A percentile compares a stretch with the other conserved stretches of the same genome.
Evolutionary conservation across 2,888 invertebrate species (phyloP).

Genomic region (Polymixis flavicincta): DNA sequence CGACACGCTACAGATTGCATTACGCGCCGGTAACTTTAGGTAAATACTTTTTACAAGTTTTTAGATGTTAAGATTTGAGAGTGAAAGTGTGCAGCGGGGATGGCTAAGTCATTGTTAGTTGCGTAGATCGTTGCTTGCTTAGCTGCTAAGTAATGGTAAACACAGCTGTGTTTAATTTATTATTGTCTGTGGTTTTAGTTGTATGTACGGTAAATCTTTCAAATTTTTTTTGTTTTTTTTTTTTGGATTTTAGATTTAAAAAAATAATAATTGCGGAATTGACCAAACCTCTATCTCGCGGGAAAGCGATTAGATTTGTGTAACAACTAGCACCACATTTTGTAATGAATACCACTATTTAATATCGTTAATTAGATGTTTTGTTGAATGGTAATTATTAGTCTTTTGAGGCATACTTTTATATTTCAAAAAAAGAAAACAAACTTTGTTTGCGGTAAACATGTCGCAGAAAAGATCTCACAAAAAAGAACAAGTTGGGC

Average conservation of each 20-base stretch:
- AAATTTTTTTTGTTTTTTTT: neutral
- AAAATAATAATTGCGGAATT: too few species aligned
- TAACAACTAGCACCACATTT: neutral
- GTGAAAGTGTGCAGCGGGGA: constrained; percentile 51
- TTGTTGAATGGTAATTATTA: neutral
- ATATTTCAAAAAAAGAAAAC: too few species aligned
- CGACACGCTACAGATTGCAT: constrained; percentile 87
- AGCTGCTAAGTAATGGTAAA: constrained; percentile 26
- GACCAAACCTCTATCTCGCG: too few species aligned
- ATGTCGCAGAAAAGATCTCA: too few species aligned
- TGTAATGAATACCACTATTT: neutral
- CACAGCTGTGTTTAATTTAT: constrained; percentile 9
- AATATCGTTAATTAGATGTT: neutral
- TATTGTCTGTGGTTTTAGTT: neutral
- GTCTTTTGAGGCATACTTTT: neutral
- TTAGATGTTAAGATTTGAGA: constrained; percentile 44
- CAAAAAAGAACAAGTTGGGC: too few species aligned
- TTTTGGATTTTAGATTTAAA: too few species aligned
- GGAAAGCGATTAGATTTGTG: neutral
- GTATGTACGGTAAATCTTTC: neutral
- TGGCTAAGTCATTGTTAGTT: constrained; percentile 16
- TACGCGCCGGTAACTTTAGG: constrained; percentile 90
- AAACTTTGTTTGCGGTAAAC: too few species aligned
- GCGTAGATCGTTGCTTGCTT: constrained; percentile 25
- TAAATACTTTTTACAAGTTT: constrained; percentile 68